Evolutionary conservation across 1,140 invertebrate genomes (phyloP).

Genomic region (Mizuhopecten yessoensis): DNA sequence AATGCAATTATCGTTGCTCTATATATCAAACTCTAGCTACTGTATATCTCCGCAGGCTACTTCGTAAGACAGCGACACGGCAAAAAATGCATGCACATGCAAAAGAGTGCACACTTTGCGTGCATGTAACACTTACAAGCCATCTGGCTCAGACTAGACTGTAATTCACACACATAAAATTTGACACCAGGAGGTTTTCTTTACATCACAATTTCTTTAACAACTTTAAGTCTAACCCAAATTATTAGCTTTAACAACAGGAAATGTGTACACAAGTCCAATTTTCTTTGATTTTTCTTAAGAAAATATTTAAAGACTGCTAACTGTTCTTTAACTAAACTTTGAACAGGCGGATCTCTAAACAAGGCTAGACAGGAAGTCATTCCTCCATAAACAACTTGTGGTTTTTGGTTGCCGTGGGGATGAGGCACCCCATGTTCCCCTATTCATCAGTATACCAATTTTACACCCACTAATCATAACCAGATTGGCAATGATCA

Average conservation of each 20-base stretch:
- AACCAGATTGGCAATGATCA: constrained; percentile 14
- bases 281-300: constrained; percentile 6
- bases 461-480: constrained; percentile 28
- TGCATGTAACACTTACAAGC: neutral
- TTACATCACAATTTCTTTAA: neutral
- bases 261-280: neutral
- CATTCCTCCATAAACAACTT: neutral
- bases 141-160: neutral
- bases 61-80: neutral
- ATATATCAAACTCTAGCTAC: constrained; percentile 7
- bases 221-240: neutral
- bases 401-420: constrained; percentile 36
- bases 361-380: neutral
- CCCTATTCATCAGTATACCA: neutral
- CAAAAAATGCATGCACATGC: neutral
- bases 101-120: neutral
- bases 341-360: neutral
- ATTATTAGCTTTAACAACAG: neutral
- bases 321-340: neutral
- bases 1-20: neutral
- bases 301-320: neutral
- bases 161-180: neutral
- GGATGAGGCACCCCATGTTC: neutral
- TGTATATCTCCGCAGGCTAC: neutral
- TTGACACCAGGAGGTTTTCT: neutral